Conservation (phyloP, 1,140 invertebrate genomes). For the Chymomyza costata region DNA sequence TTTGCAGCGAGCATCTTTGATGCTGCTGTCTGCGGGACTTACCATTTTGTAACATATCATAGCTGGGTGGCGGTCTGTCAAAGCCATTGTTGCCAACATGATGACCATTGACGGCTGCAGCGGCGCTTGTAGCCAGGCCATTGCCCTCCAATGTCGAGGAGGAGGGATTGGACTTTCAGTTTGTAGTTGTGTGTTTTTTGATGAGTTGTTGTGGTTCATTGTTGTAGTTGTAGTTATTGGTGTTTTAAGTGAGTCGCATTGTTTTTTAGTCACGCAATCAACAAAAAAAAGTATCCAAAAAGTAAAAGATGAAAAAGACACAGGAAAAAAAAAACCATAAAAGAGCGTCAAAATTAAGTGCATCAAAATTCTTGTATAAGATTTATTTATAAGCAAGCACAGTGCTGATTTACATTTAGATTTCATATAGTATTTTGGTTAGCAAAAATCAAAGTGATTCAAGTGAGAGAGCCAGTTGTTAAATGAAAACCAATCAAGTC, state of each 20-base stretch:
- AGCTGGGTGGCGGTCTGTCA: constrained; percentile 69
- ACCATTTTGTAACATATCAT: constrained; percentile 75
- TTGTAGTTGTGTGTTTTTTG: too few species aligned
- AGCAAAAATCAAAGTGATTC: constrained; percentile 19
- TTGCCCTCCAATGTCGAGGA: constrained; percentile 65
- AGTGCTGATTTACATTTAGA: constrained; percentile 67
- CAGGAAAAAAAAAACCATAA: constrained; percentile 39
- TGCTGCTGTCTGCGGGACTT: constrained; percentile 69
- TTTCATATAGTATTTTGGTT: constrained; percentile 25
- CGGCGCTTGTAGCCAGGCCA: constrained; percentile 30
- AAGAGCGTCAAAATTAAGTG: constrained; percentile 58
- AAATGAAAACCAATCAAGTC: not conserved
- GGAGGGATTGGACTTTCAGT: constrained; percentile 66
- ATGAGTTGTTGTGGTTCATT: constrained; percentile 21
- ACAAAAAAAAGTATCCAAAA: constrained; percentile 59
- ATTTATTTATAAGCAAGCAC: constrained; percentile 56
- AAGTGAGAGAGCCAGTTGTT: constrained; percentile 27
- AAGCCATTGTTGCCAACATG: constrained; percentile 45
- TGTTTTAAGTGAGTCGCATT: too few species aligned
- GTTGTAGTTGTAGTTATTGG: constrained; percentile 20
- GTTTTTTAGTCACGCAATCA: constrained; percentile 31
- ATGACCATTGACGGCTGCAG: constrained; percentile 23
- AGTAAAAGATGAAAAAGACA: constrained; percentile 52
- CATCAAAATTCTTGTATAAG: constrained; percentile 48
- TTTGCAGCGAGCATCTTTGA: constrained; percentile 70